These are phyloP conservation scores for Sphenopsis melanotis DNA, from an alignment of 2,797 vertebrate species.

Conservation along the genomic window DNA sequence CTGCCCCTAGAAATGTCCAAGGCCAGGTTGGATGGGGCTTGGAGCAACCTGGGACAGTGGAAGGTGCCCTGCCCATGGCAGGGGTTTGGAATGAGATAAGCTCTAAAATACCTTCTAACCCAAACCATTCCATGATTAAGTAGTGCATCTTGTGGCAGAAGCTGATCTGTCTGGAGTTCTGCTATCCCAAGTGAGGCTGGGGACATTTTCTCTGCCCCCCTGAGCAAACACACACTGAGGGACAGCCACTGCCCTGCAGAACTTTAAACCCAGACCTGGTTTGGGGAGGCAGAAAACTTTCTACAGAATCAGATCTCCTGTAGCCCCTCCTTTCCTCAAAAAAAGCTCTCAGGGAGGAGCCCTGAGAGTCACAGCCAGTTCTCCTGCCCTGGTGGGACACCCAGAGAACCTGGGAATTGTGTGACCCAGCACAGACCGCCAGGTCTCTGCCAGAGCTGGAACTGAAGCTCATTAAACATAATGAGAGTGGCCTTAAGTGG, in stretches of 20 bases:
- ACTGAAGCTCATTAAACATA: neutral
- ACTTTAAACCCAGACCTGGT: neutral
- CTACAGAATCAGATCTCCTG: too few species aligned
- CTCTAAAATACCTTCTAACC: neutral
- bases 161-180: accelerated
- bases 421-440: neutral
- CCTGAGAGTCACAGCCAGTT: neutral
- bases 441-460: neutral
- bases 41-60: accelerated
- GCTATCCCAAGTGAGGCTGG: accelerated
- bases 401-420: neutral
- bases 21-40: accelerated
- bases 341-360: neutral
- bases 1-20: neutral
- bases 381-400: neutral
- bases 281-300: neutral
- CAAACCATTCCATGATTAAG: neutral
- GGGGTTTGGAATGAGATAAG: neutral
- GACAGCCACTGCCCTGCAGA: neutral
- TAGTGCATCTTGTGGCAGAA: accelerated
- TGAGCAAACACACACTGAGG: accelerated
- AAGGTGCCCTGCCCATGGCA: neutral
- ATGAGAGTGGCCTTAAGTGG: neutral
- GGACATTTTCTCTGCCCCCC: neutral
- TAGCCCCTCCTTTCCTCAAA: too few species aligned